Base-by-base conservation (phyloP, 2,888 invertebrate species). In the Arctia plantaginis region DNA sequence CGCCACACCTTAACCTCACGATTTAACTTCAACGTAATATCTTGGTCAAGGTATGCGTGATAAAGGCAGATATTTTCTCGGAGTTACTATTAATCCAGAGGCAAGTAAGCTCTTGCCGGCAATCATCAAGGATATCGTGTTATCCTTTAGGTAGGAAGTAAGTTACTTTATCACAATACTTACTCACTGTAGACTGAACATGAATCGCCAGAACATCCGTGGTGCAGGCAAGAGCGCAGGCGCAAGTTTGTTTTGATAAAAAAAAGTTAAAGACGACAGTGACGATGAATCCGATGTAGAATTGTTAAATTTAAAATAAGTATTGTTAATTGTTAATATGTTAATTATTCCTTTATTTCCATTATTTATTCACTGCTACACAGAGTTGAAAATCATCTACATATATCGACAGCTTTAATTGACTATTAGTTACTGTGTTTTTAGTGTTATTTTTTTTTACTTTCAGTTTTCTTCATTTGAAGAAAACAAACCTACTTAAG, bases 21-120 rank as follows among this genome's bases (percentile, higher is more conserved):
- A 64, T 59, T 73, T 59, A 73, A 73, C 69, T 69, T 74, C 67
- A 74, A 39, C 13, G 8, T 62, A 30, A 62, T 67, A 78, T 73
- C 30, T 82, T 65, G 77, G 82, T 84, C 84, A 83, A 84, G 84
- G 82, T 13, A 35, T 10, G 44, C 20, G 55, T 55, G 55, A 71
- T 33, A 71, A 72, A 78, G 73, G 47, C 44, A 30, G 59, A 66
- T 66, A 41, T 71, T 47, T 74, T 65, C 66, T 69, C 70, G 44
- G 20, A 33, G 20, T 30, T 30, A 18, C 74, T 69, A 76, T 83
- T 74, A 77, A 77, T 75, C 68, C 75, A 71, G 62, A 73, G 35
- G 72, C 39, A 23, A 13, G 35, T 69, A 65, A 7, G 67, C 65
- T 73, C 66, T 81, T 73, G 68, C 73, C 73, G 64, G 68, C 64